Evolutionary conservation across 2,888 invertebrate genomes (phyloP), one percentile per base, ranked within the genome.

Genomic region (Schizaphis graminum): DNA sequence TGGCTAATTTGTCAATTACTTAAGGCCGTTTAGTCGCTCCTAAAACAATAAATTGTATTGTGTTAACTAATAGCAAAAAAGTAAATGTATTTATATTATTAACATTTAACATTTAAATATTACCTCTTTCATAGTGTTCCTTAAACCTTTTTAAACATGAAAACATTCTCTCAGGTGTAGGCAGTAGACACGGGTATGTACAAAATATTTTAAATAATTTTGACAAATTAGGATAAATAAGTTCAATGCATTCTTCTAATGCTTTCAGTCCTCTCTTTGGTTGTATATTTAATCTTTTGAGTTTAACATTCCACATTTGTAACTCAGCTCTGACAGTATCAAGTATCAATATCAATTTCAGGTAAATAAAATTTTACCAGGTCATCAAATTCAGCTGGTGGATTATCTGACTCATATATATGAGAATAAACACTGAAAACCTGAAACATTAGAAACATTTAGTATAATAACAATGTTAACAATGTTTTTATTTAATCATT

Each of bases 341-440:
- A n/a, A n/a, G n/a, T n/a, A n/a, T n/a, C n/a, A n/a, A 87, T 41
- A 85, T 94, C 94, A 44, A 56, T 56, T 1, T 85, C 84, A 57
- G 77, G 77, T 35, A 56, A 87, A 67, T 91, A 89, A 94, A 89
- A 92, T 67, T 89, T 84, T 16, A 41, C 3, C 3, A 94, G 77
- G 16, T 91, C 67, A 61, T 67, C 8, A 77, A 91, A 67, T n/a
- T 61, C 67, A 91, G 5, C n/a, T 67, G 44, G 67, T 57, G 53
- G 13, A 47, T 77, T 21, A 44, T 53, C 41, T 28, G 57, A 86
- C 16, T 88, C 85, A 26, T 90, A 91, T 94, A 26, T 90, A 91
- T 94, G 90, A 57, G 16, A 94, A 91, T 56, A 94, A 56, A 91
- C 91, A 91, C 35, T 91, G 53, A 91, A 94, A 91, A 35, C 44